Evolutionary conservation across 2,888 invertebrate genomes (phyloP).

Genomic region (Eupithecia pulchellata): DNA sequence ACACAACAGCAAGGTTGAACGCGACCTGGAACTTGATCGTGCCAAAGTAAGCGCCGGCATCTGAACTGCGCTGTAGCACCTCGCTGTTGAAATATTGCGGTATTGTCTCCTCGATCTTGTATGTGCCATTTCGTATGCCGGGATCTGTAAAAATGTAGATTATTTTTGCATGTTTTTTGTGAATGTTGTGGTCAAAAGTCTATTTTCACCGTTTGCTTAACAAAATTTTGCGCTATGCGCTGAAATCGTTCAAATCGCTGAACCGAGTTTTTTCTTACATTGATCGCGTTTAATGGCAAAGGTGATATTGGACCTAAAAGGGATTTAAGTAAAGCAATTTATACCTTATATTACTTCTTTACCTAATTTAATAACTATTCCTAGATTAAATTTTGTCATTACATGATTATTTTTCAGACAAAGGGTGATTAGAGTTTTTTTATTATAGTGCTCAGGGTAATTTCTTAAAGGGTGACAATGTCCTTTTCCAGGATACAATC

Average conservation of each 20-base stretch:
- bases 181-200: not conserved
- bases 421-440: too few species aligned
- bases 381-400: too few species aligned
- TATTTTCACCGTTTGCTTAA: too few species aligned
- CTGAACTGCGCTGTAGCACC: constrained; percentile 88
- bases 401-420: too few species aligned
- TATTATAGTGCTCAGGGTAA: too few species aligned
- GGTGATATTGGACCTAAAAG: too few species aligned
- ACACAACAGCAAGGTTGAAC: constrained; percentile 95
- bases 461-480: not conserved
- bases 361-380: too few species aligned
- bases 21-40: constrained; percentile 94
- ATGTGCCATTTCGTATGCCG: constrained; percentile 63
- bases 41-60: constrained; percentile 78
- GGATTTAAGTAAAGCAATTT: too few species aligned
- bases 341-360: not conserved
- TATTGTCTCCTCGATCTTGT: constrained; percentile 88
- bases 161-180: not conserved
- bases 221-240: too few species aligned
- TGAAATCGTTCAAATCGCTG: too few species aligned
- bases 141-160: constrained; percentile 57
- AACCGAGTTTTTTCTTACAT: too few species aligned
- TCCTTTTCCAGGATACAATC: not conserved
- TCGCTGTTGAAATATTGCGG: constrained; percentile 94
- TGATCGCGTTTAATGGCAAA: too few species aligned